phyloP scores from a whole-genome alignment of 2,113 vertebrate species.

The Clarias gariepinus region DNA sequence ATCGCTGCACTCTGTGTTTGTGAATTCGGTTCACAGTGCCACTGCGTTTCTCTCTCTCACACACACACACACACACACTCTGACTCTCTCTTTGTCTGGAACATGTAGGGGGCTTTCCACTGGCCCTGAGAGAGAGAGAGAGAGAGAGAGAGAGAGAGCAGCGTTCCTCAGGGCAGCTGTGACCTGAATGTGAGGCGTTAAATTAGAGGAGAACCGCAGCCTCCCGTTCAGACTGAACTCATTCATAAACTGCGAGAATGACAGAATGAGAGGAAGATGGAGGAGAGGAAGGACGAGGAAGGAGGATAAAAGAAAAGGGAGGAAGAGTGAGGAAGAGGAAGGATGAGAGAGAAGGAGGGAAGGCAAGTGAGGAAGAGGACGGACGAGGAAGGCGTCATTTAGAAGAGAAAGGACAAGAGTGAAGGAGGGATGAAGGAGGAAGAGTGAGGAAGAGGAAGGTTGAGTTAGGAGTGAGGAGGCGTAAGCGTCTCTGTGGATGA shows the following conservation, averaged over 20 bases:
- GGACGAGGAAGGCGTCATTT: not conserved
- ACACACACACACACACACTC: not conserved
- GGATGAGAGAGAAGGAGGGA: too few relatives aligned
- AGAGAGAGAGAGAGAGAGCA: not conserved
- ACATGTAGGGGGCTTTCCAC: slow-evolving; percentile 21
- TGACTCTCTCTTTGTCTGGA: not conserved
- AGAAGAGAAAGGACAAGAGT: too few relatives aligned
- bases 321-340: not conserved
- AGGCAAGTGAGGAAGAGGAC: not conserved
- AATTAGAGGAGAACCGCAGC: slow-evolving; percentile 13
- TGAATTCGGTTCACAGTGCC: slow-evolving; percentile 33
- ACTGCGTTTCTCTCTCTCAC: slow-evolving; percentile 23
- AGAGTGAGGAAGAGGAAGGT: not conserved
- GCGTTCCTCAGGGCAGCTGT: slow-evolving; percentile 11
- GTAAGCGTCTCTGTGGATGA: slow-evolving; percentile 22
- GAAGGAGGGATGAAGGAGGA: too few relatives aligned
- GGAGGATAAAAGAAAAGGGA: not conserved
- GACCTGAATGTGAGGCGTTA: slow-evolving; percentile 42
- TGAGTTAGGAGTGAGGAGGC: not conserved
- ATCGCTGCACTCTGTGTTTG: slow-evolving; percentile 9
- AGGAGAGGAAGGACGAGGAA: not conserved
- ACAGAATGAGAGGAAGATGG: not conserved
- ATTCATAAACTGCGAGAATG: slow-evolving; percentile 50
- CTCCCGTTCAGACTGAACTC: slow-evolving; percentile 46
- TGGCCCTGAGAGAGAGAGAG: not conserved